Evolutionary conservation across 2,113 vertebrate species (phyloP), one percentile per base, ranked within the genome.

Genomic region (Apus apus): DNA sequence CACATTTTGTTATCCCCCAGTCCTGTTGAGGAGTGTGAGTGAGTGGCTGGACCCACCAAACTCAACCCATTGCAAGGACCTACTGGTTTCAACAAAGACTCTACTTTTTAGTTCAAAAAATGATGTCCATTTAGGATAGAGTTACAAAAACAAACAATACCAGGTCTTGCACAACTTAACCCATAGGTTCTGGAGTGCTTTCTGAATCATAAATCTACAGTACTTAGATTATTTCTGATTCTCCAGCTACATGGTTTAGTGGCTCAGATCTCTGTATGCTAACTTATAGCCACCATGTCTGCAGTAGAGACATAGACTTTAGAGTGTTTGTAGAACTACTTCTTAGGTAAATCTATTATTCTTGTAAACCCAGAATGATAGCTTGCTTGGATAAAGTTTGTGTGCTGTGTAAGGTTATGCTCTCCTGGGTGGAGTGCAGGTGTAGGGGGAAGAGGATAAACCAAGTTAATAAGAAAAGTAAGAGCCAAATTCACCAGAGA

Each of bases 381-480:
- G 4, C 18, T 74, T 66, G 14, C 11, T 70, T 74, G 20, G 58
- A 40, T 68, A 62, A 77, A 53, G 30, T 11, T 20, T 62, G 3
- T 17, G 58, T 74, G 22, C 7, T 3, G 0, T 18, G 7, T 54
- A 50, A 58, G 19, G 30, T 34, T 43, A 36, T 66, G 58, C 6
- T 66, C 3, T 54, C 17, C 25, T 40, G 29, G 7, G 11, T 2
- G 0, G 7, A 26, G 14, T 8, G 9, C 13, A 7, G 25, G 21
- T 7, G 22, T 6, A 15, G 15, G 6, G 7, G 19, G 23, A 30
- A 23, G 26, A 45, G 50, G 17, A 36, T 17, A 73, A 61, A 8
- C 8, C 36, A 60, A 27, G n/a, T 53, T 76, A 13, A 71, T 20
- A 22, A 48, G 29, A n/a, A 23, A 50, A 51, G 9, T 26, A 30